Conservation (phyloP, 2,888 invertebrate species). For the Dermolepida albohirtum region DNA sequence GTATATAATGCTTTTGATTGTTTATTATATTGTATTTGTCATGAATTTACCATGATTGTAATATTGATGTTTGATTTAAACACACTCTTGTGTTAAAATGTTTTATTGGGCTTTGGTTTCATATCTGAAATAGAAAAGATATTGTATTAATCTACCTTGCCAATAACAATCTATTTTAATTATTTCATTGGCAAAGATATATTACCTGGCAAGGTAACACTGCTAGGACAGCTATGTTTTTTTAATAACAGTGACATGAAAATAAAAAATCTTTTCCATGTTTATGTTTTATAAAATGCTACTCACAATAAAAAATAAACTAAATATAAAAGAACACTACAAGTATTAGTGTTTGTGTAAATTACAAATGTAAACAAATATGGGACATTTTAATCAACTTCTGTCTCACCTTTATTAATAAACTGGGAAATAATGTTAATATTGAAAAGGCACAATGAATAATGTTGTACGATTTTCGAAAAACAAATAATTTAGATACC, state of each 20-base stretch:
- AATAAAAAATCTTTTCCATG: slow-evolving; percentile 34
- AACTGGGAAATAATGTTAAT: slow-evolving; percentile 57
- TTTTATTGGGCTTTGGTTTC: slow-evolving; percentile 45
- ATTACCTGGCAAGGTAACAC: slow-evolving; percentile 40
- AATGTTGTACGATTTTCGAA: slow-evolving; percentile 54
- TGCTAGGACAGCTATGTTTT: slow-evolving; percentile 35
- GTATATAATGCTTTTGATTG: slow-evolving; percentile 44
- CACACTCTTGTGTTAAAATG: slow-evolving; percentile 40
- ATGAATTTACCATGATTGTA: slow-evolving; percentile 57
- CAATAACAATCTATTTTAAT: slow-evolving; percentile 36
- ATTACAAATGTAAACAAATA: slow-evolving; percentile 45
- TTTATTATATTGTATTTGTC: slow-evolving; percentile 51
- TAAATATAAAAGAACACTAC: slow-evolving; percentile 28
- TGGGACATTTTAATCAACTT: slow-evolving; percentile 46
- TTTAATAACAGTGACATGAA: slow-evolving; percentile 38
- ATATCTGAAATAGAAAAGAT: slow-evolving; percentile 52
- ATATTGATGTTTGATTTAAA: slow-evolving; percentile 37
- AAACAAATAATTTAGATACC: slow-evolving; percentile 64
- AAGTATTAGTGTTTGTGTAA: slow-evolving; percentile 36
- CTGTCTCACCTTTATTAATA: slow-evolving; percentile 62
- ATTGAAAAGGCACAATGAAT: slow-evolving; percentile 60
- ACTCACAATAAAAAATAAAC: slow-evolving; percentile 17
- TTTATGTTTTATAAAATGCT: slow-evolving; percentile 23
- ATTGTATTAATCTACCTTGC: slow-evolving; percentile 29
- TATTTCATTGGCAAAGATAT: slow-evolving; percentile 41